Percentiles rank a stretch among this genome's conserved stretches.
phyloP scores from a whole-genome alignment of 2,888 invertebrate species.

The Trachelus troglodyta region DNA sequence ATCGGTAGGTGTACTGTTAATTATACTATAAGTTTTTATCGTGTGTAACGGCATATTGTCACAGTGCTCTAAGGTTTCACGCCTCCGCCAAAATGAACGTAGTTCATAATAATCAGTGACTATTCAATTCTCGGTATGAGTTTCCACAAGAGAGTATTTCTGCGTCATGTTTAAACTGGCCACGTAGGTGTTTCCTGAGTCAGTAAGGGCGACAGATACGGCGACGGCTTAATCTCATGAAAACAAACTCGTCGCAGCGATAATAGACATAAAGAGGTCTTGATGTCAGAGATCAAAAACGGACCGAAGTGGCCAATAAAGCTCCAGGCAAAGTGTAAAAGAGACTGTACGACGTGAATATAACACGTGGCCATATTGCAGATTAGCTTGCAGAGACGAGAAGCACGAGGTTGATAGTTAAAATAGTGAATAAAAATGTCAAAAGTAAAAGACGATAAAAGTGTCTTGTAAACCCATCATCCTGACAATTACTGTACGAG shows the following conservation, averaged over 20 bases:
- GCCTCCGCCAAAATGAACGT: background rate
- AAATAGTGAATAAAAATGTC: background rate
- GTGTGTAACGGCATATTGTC: background rate
- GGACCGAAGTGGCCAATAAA: background rate
- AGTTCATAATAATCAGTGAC: background rate
- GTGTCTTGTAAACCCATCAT: background rate
- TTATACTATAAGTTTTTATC: background rate
- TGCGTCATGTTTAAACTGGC: conserved; percentile 33
- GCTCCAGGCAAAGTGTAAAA: background rate
- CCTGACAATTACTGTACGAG: background rate
- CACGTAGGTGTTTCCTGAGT: conserved; percentile 35
- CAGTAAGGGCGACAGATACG: conserved; percentile 1
- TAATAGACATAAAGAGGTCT: background rate
- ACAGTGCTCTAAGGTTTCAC: background rate
- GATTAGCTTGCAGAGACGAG: background rate
- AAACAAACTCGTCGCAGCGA: background rate
- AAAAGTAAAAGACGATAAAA: background rate
- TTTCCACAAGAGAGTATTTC: conserved; percentile 20
- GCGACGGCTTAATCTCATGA: background rate
- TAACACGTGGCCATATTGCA: background rate
- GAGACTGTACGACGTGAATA: background rate
- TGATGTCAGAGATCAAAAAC: background rate
- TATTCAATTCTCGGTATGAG: background rate
- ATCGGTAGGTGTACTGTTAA: background rate
- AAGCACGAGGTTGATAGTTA: background rate